Conservation (phyloP, 2,888 invertebrate species). For the Philonicus albiceps region DNA sequence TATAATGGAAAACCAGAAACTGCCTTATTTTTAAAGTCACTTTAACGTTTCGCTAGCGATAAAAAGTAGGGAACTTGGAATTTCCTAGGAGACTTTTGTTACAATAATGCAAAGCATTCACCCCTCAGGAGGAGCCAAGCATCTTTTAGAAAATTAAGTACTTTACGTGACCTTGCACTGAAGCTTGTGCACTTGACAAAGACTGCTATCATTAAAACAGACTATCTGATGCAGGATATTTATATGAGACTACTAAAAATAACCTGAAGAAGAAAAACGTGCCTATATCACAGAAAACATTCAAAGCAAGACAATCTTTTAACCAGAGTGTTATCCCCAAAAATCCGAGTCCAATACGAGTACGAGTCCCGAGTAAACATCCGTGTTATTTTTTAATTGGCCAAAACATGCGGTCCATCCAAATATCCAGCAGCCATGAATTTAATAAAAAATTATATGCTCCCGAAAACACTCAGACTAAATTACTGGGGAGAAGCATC, state of each 20-base stretch:
- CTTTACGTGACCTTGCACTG: no score
- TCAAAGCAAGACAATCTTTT: background rate
- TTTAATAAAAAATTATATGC: background rate
- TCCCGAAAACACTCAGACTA: background rate
- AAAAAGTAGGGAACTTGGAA: background rate
- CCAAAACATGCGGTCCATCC: background rate
- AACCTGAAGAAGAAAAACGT: background rate
- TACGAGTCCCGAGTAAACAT: background rate
- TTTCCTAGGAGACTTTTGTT: background rate
- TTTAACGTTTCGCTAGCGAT: background rate
- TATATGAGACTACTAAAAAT: background rate
- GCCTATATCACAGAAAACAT: background rate
- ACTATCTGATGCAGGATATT: background rate
- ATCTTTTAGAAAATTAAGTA: background rate
- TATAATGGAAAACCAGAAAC: no score
- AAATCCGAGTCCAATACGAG: background rate
- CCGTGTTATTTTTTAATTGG: background rate
- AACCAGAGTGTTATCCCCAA: background rate
- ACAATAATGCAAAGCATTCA: background rate
- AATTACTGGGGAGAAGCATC: background rate
- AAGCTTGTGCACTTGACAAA: background rate
- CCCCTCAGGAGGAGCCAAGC: background rate
- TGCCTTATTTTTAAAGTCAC: no score
- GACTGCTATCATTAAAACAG: background rate
- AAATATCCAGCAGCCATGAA: background rate